Evolutionary conservation across 1,140 invertebrate species (phyloP).

Genomic region (Formica selysi): DNA sequence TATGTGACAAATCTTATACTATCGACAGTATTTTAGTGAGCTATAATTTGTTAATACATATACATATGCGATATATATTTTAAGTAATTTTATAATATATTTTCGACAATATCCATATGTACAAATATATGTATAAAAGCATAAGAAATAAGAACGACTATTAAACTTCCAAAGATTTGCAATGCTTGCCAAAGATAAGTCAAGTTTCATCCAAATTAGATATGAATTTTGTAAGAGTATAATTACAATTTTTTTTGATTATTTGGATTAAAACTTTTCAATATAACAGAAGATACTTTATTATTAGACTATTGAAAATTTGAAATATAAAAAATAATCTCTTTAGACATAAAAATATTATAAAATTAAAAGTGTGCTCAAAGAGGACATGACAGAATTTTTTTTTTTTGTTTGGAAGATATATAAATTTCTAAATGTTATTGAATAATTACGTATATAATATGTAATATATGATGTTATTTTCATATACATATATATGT

Average conservation of each 20-base stretch:
- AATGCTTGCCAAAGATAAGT: not conserved
- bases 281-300: slow-evolving; percentile 20
- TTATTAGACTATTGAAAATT: slow-evolving; percentile 23
- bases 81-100: slow-evolving; percentile 9
- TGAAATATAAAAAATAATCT: slow-evolving; percentile 50
- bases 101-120: not conserved
- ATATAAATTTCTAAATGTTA: slow-evolving; percentile 37
- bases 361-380: slow-evolving; percentile 53
- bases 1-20: slow-evolving; percentile 10
- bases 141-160: not conserved
- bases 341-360: slow-evolving; percentile 48
- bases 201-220: slow-evolving; percentile 37
- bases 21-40: not conserved
- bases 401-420: slow-evolving; percentile 33
- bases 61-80: not conserved
- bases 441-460: slow-evolving; percentile 41
- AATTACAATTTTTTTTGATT: slow-evolving; percentile 6
- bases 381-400: slow-evolving; percentile 48
- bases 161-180: not conserved
- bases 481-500: not conserved
- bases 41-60: not conserved
- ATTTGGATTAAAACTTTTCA: slow-evolving; percentile 49
- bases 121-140: not conserved
- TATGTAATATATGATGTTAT: slow-evolving; percentile 7
- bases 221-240: not conserved